phyloP scores from a whole-genome alignment of 37 sponge, comb jelly and placozoan species.

The Bolinopsis microptera region DNA sequence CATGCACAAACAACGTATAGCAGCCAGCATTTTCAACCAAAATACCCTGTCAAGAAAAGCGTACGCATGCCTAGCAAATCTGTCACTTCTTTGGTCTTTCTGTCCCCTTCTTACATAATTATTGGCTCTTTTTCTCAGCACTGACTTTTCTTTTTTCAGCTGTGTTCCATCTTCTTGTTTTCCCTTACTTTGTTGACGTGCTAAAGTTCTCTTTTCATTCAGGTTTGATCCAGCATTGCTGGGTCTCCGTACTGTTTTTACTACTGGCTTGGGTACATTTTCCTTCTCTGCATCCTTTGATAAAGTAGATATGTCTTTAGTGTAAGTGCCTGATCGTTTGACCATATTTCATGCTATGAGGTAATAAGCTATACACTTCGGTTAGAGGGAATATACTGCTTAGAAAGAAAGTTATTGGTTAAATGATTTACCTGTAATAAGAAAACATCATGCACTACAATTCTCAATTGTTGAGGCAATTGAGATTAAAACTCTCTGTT shows the following conservation, averaged over 20 bases:
- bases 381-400: neutral
- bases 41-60: neutral
- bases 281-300: neutral
- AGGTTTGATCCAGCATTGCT: no score
- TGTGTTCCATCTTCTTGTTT: neutral
- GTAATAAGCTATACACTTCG: neutral
- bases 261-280: neutral
- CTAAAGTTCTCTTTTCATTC: no score
- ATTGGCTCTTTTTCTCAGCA: neutral
- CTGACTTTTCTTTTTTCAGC: neutral
- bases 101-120: neutral
- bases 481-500: no score
- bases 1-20: neutral
- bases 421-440: no score
- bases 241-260: no score
- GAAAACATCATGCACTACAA: no score
- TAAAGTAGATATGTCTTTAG: neutral
- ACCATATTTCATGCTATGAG: neutral
- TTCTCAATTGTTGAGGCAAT: no score
- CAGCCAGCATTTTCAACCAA: neutral
- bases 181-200: neutral
- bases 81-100: neutral
- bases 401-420: no score
- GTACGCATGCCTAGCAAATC: neutral
- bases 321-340: neutral